Percentiles rank a stretch among this genome's conserved stretches.
These are phyloP conservation scores for Papilio elwesi DNA, from an alignment of 2,888 invertebrate genomes.

Conservation along the genomic window DNA sequence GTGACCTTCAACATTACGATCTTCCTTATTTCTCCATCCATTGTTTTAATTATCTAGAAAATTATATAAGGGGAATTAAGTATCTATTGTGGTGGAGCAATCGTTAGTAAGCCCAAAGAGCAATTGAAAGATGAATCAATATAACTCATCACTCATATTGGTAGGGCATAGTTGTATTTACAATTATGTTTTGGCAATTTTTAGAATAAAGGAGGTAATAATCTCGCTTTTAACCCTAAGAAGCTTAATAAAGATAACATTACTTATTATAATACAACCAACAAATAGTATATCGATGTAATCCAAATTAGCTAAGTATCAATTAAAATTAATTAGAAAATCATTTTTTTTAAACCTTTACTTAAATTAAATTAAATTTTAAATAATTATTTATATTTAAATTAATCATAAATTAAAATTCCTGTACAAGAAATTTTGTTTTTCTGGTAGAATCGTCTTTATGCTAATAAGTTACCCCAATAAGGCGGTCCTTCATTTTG, in stretches of 20 bases:
- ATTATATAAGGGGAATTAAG: constrained; percentile 28
- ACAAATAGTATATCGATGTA: too few species aligned
- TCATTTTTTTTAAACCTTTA: too few species aligned
- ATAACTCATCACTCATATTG: constrained; percentile 8
- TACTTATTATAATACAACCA: too few species aligned
- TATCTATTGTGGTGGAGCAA: constrained; percentile 38
- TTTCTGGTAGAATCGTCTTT: constrained; percentile 3
- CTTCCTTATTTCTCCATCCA: constrained; percentile 31
- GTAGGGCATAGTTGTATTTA: background rate
- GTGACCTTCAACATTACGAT: constrained; percentile 26
- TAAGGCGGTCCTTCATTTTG: background rate
- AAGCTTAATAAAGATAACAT: too few species aligned
- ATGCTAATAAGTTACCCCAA: background rate
- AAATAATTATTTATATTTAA: too few species aligned
- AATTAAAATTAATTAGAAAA: too few species aligned
- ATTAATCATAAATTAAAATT: background rate
- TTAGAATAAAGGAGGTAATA: too few species aligned
- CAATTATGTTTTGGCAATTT: too few species aligned
- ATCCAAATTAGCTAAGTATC: too few species aligned
- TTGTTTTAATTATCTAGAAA: constrained; percentile 24
- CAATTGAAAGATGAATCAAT: constrained; percentile 15
- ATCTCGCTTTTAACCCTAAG: too few species aligned
- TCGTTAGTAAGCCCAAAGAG: constrained; percentile 18
- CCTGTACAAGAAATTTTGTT: background rate
- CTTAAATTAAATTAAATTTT: too few species aligned